Evolutionary conservation across 1,140 invertebrate species (phyloP), one percentile per base, ranked within the genome.

Genomic region (Drosophila obscura): DNA sequence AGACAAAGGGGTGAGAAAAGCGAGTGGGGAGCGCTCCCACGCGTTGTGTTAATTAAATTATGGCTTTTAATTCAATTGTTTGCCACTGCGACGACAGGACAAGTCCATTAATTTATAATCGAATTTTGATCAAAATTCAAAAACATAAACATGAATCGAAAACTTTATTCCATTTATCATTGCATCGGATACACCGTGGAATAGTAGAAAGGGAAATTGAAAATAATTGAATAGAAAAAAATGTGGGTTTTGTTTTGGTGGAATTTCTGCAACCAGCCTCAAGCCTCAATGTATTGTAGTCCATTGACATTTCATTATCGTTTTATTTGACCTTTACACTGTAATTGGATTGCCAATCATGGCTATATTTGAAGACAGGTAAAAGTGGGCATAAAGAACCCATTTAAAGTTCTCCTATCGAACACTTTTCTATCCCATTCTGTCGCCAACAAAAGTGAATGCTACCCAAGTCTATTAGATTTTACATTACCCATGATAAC

Each of bases 11-110:
- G 19, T 19, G 19, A 19, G 19, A 19, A 19, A 19, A 19, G 19
- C 1, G 19, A 28, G 31, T 9, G 49, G 13, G 49, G 61, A 7
- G 4, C 22, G 57, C 43, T 41, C 35, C 4, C 35, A 13, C 11
- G 4, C 35, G 35, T 4, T 13, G 51, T 77, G 60, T 81, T 83
- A 83, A 83, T 84, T 83, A 62, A 65, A 84, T 83, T 84, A 80
- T 75, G 65, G 77, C 82, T 73, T 82, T 81, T 67, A 63, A 76
- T 67, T 73, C 57, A 59, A 77, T 81, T 81, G 60, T 59, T 81
- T 80, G 60, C 56, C 62, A 60, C 44, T 43, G 35, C 35, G 11
- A 39, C 22, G 51, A 56, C 41, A 39, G 15, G 51, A 56, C 41
- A 48, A 48, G 53, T 71, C 66, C 55, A 72, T 71, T 71, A 48